Evolutionary conservation across 2,797 vertebrate species (phyloP), one percentile per base, ranked within the genome.

Genomic region (Microcaecilia unicolor): DNA sequence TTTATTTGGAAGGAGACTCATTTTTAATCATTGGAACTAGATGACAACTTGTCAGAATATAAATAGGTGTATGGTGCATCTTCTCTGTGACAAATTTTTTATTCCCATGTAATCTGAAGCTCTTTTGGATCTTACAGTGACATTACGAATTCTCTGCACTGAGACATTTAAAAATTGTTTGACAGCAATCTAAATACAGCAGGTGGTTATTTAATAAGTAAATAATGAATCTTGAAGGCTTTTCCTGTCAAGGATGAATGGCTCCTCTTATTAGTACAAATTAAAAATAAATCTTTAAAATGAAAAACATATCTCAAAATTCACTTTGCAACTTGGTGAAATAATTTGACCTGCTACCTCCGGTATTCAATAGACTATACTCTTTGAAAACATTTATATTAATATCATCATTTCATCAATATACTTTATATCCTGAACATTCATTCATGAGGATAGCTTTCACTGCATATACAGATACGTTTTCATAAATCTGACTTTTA

Each of bases 111-210:
- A n/a, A n/a, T n/a, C n/a, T 48, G 28, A 44, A 41, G 37, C 37
- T 31, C 23, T 41, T 48, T 36, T 48, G 23, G 37, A 41, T 31
- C 37, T 33, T 36, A 36, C 37, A 48, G 37, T 33, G 36, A 36
- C 37, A 48, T 41, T 48, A 41, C 26, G 18, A 36, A 41, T 33
- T 44, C 22, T 48, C 10, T 10, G 37, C 41, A 28, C 34, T 22
- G 32, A 41, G 37, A 41, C 26, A 31, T 41, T 37, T 36, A 40
- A n/a, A n/a, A 48, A 47, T 31, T 48, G 44, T 34, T 48, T 48
- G 45, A 48, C 45, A 48, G 45, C 45, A 48, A 48, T 48, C 45
- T 48, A 48, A 48, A 48, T 48, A 48, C 45, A 48, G 45, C 45
- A 48, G 37, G 45, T 48, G 45, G 45, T n/a, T 48, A 48, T 48